phyloP scores from a whole-genome alignment of 2,797 vertebrate genomes.

The Lepus townsendii region DNA sequence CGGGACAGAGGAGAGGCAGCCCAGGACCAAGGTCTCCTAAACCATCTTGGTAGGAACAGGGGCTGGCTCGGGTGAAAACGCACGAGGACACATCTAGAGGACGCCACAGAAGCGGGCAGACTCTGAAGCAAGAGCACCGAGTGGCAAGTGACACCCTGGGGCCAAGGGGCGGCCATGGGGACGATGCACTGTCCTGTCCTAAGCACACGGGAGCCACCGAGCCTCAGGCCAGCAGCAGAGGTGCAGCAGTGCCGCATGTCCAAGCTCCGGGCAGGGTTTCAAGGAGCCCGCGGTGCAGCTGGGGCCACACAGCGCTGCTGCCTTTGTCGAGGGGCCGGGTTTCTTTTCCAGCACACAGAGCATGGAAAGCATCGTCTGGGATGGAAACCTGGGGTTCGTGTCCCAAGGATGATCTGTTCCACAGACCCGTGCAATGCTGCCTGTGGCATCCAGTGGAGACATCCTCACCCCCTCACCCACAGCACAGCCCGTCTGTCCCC shows the following conservation, averaged over 20 bases:
- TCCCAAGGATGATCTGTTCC: neutral
- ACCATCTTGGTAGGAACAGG: neutral
- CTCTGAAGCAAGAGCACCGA: neutral
- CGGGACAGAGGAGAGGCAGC: fast-evolving
- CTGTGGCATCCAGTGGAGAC: neutral
- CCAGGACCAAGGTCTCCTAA: neutral
- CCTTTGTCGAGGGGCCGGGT: neutral
- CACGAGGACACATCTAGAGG: neutral
- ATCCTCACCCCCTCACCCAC: neutral
- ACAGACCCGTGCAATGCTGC: neutral
- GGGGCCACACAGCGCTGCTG: fast-evolving
- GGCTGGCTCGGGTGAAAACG: neutral
- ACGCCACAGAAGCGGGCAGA: fast-evolving
- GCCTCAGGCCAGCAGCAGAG: fast-evolving
- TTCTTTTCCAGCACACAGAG: too few species aligned
- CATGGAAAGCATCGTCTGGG: neutral
- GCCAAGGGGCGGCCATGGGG: neutral
- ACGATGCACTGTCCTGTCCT: neutral
- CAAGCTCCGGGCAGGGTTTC: neutral
- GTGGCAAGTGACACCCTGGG: fast-evolving
- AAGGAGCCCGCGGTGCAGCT: fast-evolving
- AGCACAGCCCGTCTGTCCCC: neutral
- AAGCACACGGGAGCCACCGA: fast-evolving
- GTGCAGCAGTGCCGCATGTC: neutral
- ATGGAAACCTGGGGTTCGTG: fast-evolving